Conservation (phyloP, 2,113 vertebrate genomes). For the Platanista minor region DNA sequence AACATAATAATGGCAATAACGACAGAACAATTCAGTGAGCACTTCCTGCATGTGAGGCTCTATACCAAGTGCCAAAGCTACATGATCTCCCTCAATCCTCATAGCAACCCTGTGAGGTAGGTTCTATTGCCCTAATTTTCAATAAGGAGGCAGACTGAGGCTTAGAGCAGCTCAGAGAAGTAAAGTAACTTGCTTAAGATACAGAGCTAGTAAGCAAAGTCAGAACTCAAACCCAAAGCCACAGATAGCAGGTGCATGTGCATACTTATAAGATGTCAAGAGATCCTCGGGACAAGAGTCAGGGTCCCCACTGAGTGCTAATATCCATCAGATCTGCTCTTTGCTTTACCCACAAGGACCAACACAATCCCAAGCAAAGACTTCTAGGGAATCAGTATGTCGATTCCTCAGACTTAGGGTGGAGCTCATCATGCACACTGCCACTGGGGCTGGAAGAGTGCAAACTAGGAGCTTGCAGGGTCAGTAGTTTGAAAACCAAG, state of each 20-base stretch:
- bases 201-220: neutral
- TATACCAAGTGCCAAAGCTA: neutral
- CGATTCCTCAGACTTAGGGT: neutral
- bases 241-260: neutral
- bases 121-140: neutral
- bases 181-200: neutral
- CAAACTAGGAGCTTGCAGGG: neutral
- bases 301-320: neutral
- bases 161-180: neutral
- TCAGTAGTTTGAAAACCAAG: neutral
- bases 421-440: neutral
- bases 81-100: neutral
- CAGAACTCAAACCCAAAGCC: neutral
- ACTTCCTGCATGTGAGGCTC: neutral
- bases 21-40: neutral
- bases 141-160: neutral
- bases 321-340: neutral
- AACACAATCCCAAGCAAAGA: neutral
- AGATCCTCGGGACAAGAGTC: neutral
- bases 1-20: neutral
- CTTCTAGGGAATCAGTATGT: neutral
- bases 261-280: neutral
- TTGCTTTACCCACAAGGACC: neutral
- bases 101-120: neutral
- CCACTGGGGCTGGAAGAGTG: neutral